These are phyloP conservation scores for Drosophila repleta DNA, from an alignment of 1,140 invertebrate genomes.

Conservation along the genomic window DNA sequence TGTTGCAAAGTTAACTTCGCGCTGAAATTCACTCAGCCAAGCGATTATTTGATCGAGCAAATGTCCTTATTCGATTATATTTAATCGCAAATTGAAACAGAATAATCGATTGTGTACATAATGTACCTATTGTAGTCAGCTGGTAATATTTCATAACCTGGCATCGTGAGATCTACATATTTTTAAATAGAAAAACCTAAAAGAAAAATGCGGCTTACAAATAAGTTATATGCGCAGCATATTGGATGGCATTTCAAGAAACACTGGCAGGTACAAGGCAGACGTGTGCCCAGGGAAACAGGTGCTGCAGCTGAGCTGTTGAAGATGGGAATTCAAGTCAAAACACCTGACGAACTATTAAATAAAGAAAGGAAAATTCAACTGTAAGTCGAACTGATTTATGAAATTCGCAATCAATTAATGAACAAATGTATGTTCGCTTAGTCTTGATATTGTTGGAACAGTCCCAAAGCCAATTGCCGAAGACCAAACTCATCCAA, in stretches of 20 bases:
- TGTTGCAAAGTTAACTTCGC: too few relatives aligned
- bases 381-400: conserved; percentile 55
- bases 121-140: conserved; percentile 20
- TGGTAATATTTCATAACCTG: conserved; percentile 47
- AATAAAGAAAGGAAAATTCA: conserved; percentile 18
- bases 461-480: conserved; percentile 72
- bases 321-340: conserved; percentile 53
- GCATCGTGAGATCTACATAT: conserved; percentile 6
- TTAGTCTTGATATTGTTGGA: conserved; percentile 84
- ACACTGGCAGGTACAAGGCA: conserved; percentile 88
- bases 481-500: conserved; percentile 86
- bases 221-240: conserved; percentile 87
- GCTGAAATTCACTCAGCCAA: too few relatives aligned
- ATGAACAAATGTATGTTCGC: conserved; percentile 38
- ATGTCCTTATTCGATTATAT: too few relatives aligned
- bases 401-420: background rate
- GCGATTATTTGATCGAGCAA: too few relatives aligned
- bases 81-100: too few relatives aligned
- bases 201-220: conserved; percentile 87
- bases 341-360: conserved; percentile 48
- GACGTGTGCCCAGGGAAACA: conserved; percentile 85
- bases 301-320: conserved; percentile 85
- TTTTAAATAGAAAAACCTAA: conserved; percentile 12
- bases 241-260: conserved; percentile 88
- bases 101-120: too few relatives aligned